These are phyloP conservation scores for Psylliodes chrysocephalus DNA, from an alignment of 2,888 invertebrate species.

Conservation along the genomic window DNA sequence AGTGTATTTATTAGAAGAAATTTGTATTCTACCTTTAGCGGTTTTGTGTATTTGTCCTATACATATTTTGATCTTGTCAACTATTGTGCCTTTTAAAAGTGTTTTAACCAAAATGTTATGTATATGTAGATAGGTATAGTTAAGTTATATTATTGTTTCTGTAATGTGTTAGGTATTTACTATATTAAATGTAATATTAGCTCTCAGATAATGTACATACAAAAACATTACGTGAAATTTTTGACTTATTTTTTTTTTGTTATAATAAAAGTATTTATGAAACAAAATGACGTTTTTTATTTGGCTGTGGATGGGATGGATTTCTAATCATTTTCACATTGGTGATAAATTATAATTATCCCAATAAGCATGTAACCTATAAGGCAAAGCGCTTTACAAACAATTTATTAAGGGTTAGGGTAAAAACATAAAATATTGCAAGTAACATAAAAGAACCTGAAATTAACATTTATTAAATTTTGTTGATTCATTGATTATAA, in stretches of 20 bases:
- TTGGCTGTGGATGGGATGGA: too few relatives aligned
- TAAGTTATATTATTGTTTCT: slow-evolving; percentile 7
- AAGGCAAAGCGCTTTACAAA: too few relatives aligned
- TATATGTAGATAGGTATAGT: slow-evolving; percentile 8
- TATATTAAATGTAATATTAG: background rate
- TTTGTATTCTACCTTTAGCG: background rate
- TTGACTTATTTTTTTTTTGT: slow-evolving; percentile 15
- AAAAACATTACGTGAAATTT: slow-evolving; percentile 3
- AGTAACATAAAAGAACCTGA: too few relatives aligned
- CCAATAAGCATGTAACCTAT: too few relatives aligned
- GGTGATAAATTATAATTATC: too few relatives aligned
- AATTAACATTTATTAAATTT: too few relatives aligned
- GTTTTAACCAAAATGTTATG: slow-evolving; percentile 17
- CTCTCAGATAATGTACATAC: slow-evolving; percentile 6
- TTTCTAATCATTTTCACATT: too few relatives aligned
- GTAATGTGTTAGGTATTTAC: background rate
- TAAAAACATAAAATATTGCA: too few relatives aligned
- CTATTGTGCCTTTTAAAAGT: slow-evolving; percentile 15
- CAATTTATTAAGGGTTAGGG: too few relatives aligned
- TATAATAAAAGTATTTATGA: slow-evolving; percentile 26
- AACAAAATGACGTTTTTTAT: slow-evolving; percentile 6
- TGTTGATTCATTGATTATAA: too few relatives aligned
- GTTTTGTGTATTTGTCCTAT: background rate
- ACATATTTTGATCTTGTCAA: background rate
- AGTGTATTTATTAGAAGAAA: background rate